Conservation (phyloP, 2,888 invertebrate genomes). For the Sisyra nigra region DNA sequence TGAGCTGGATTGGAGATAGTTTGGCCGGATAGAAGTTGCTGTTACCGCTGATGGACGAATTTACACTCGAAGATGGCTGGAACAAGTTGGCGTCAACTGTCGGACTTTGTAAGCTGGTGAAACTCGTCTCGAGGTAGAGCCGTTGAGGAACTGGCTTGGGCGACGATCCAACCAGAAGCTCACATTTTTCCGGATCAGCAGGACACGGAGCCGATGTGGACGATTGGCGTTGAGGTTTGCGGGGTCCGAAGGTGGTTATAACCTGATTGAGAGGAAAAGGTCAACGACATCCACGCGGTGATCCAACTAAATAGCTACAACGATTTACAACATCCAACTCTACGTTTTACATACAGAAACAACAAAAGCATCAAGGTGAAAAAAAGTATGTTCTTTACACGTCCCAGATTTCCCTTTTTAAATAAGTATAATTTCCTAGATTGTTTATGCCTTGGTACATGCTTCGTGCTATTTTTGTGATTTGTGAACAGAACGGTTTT, state of each 20-base stretch:
- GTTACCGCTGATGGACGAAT: constrained; percentile 24
- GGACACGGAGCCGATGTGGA: constrained; percentile 27
- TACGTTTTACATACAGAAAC: too few relatives aligned
- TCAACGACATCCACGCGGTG: too few relatives aligned
- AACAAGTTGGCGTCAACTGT: constrained; percentile 10
- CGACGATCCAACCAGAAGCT: constrained; percentile 12
- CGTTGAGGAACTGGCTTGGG: constrained; percentile 32
- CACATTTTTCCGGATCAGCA: constrained; percentile 18
- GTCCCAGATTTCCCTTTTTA: background rate
- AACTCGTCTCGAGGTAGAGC: constrained; percentile 57
- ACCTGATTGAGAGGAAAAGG: constrained; percentile 30
- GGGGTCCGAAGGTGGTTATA: constrained; percentile 63
- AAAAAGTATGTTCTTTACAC: background rate
- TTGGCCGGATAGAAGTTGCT: constrained; percentile 24
- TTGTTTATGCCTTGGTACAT: too few relatives aligned
- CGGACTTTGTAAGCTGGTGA: constrained; percentile 48
- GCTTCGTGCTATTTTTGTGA: too few relatives aligned
- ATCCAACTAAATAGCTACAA: too few relatives aligned
- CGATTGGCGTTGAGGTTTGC: constrained; percentile 51
- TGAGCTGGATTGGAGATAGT: constrained; percentile 19
- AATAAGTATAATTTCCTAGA: background rate
- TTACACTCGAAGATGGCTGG: constrained; percentile 16
- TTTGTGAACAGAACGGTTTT: too few relatives aligned
- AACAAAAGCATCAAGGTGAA: background rate
- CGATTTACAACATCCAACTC: too few relatives aligned